These are phyloP conservation scores for Phycodurus eques DNA, from an alignment of 2,113 vertebrate genomes.

Conservation along the genomic window DNA sequence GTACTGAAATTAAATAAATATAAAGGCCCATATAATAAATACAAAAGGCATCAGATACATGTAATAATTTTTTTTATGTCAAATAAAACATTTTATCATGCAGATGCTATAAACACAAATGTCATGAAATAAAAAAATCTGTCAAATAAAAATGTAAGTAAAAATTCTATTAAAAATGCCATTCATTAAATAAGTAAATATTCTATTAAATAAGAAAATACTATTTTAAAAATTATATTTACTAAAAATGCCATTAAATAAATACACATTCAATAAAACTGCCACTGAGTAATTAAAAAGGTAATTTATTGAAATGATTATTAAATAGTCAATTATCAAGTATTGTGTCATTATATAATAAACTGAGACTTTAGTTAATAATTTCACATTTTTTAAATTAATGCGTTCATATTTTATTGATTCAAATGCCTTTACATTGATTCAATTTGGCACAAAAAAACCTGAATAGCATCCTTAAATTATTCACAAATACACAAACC, in stretches of 20 bases:
- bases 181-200: not conserved
- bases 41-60: not conserved
- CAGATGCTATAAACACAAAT: no score
- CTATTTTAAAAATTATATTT: no score
- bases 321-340: no score
- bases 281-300: not conserved
- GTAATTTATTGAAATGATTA: no score
- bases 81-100: no score
- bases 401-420: not conserved
- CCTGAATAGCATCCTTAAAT: not conserved
- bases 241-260: not conserved
- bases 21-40: not conserved
- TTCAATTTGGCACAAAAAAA: not conserved
- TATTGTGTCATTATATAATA: no score
- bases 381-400: not conserved
- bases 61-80: no score
- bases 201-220: no score
- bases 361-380: not conserved
- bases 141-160: no score
- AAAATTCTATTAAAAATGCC: not conserved
- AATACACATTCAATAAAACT: not conserved
- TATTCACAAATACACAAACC: not conserved
- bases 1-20: not conserved
- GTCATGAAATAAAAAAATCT: no score
- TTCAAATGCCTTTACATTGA: not conserved